Conservation (phyloP, 2,797 vertebrate species). For the Dallia pectoralis region DNA sequence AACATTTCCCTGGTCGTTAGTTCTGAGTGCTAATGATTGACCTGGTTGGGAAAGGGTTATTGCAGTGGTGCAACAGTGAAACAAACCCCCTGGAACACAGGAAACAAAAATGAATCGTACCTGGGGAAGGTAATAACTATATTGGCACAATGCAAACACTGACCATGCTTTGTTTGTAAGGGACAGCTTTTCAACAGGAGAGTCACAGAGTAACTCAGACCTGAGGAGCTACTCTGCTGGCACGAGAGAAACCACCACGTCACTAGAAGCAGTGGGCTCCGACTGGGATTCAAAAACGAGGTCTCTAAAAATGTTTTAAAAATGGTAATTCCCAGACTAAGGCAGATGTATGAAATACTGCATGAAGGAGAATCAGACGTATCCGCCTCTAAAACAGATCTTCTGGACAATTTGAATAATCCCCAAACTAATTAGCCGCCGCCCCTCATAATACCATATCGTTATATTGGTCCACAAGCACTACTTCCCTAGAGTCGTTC, state of each 20-base stretch:
- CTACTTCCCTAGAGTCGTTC: not conserved
- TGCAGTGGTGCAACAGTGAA: slow-evolving; percentile 40
- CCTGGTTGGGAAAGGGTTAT: slow-evolving; percentile 12
- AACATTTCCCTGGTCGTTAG: too few species aligned
- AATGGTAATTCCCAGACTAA: not conserved
- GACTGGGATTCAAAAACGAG: not conserved
- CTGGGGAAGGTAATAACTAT: slow-evolving; percentile 75
- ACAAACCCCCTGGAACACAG: slow-evolving; percentile 79
- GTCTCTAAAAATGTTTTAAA: not conserved
- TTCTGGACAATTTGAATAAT: not conserved
- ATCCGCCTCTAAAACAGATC: slow-evolving; percentile 32
- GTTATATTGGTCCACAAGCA: too few species aligned
- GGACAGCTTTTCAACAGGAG: slow-evolving; percentile 73
- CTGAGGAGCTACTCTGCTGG: slow-evolving; percentile 91
- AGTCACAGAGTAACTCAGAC: slow-evolving; percentile 79
- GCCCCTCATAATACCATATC: not conserved
- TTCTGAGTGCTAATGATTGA: not conserved
- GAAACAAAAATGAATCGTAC: slow-evolving; percentile 96
- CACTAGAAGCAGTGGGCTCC: not conserved
- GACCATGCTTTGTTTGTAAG: slow-evolving; percentile 88
- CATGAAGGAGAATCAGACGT: not conserved
- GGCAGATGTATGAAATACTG: not conserved
- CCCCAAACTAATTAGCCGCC: not conserved
- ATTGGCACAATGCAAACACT: slow-evolving; percentile 89
- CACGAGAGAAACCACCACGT: slow-evolving; percentile 61